phyloP scores from a whole-genome alignment of 2,113 vertebrate species.

The Cyprinodon variegatus region DNA sequence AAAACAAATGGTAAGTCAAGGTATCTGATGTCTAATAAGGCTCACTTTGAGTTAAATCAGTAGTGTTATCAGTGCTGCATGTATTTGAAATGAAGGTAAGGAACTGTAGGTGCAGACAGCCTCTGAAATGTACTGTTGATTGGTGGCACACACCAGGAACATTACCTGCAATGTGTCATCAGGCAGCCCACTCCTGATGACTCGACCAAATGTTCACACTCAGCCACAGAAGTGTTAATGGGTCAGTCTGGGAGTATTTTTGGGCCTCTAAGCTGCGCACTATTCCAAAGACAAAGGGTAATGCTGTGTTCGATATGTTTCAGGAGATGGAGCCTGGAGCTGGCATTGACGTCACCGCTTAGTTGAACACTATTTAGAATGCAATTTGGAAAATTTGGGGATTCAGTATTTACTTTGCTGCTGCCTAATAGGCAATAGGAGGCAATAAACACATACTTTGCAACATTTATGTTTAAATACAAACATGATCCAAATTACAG shows the following conservation, averaged over 20 bases:
- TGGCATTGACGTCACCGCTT: background rate
- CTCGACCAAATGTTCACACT: background rate
- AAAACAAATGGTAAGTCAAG: background rate
- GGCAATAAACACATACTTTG: background rate
- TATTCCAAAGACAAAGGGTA: background rate
- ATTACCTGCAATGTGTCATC: slow-evolving; percentile 1
- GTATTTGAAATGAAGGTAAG: background rate
- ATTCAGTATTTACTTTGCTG: background rate
- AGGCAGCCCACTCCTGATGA: background rate
- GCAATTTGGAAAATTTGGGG: no score
- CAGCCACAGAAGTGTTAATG: background rate
- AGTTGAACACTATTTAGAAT: background rate
- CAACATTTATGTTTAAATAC: background rate
- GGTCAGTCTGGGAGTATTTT: background rate
- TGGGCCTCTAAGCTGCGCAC: background rate
- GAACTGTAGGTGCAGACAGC: slow-evolving; percentile 10
- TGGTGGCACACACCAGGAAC: background rate
- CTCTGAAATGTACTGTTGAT: slow-evolving; percentile 24
- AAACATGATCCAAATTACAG: background rate
- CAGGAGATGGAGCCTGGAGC: background rate
- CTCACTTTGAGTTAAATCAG: slow-evolving; percentile 4
- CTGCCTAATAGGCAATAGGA: background rate
- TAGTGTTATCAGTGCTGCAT: background rate
- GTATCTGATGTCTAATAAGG: slow-evolving; percentile 9
- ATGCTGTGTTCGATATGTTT: background rate